phyloP scores from a whole-genome alignment of 2,888 invertebrate species.

The Pteria penguin region DNA sequence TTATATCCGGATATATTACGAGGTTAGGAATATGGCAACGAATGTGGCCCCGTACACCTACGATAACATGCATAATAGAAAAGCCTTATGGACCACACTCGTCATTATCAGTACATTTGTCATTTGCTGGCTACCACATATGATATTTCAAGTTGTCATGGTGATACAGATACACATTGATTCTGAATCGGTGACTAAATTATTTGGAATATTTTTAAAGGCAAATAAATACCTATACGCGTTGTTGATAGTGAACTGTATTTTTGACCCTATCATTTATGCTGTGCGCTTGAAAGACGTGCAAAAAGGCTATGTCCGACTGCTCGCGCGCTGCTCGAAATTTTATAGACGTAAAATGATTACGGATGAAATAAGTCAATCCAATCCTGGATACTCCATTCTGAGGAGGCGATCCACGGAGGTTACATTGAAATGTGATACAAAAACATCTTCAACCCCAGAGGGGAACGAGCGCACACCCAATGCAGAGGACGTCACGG shows the following conservation, averaged over 20 bases:
- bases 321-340: constrained; percentile 22
- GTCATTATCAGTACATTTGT: constrained; percentile 70
- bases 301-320: constrained; percentile 56
- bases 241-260: constrained; percentile 60
- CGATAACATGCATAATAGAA: constrained; percentile 61
- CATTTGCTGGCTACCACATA: constrained; percentile 71
- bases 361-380: neutral
- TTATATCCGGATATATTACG: constrained; percentile 66
- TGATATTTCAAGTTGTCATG: constrained; percentile 62
- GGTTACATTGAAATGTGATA: neutral
- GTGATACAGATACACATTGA: constrained; percentile 56
- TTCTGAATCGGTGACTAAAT: constrained; percentile 43
- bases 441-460: too few relatives aligned
- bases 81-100: constrained; percentile 70
- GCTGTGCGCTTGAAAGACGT: constrained; percentile 65
- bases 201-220: constrained; percentile 48
- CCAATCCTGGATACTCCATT: neutral
- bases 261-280: constrained; percentile 69
- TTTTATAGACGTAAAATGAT: constrained; percentile 7
- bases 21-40: constrained; percentile 53
- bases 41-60: constrained; percentile 43
- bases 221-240: constrained; percentile 65
- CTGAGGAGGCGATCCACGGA: constrained; percentile 2
- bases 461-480: too few relatives aligned
- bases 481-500: too few relatives aligned